These are phyloP conservation scores for Epizoanthus rinbou DNA, from an alignment of 92 coral and sea anemone genomes.

Conservation along the genomic window DNA sequence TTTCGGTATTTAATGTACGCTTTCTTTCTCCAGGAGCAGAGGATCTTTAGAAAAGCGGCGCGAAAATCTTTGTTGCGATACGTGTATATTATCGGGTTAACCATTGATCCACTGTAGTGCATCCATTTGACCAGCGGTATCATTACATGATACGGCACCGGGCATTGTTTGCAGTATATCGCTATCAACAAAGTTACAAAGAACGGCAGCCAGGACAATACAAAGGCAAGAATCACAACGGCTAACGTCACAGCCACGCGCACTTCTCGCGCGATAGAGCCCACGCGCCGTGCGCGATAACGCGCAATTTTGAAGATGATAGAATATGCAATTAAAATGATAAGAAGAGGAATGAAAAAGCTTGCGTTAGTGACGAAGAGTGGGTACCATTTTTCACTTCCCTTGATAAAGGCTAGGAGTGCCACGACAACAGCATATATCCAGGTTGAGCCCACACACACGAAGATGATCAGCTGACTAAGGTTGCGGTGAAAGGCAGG, in stretches of 20 bases:
- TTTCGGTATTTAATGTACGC: background rate
- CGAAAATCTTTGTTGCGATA: slow-evolving; percentile 82
- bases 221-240: slow-evolving; percentile 87
- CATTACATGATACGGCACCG: slow-evolving; percentile 49
- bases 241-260: slow-evolving; percentile 93
- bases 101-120: slow-evolving; percentile 94
- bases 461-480: slow-evolving; percentile 57
- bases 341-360: slow-evolving; percentile 77
- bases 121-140: slow-evolving; percentile 83
- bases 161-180: slow-evolving; percentile 53
- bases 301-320: slow-evolving; percentile 84
- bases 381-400: slow-evolving; percentile 69
- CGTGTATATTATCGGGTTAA: slow-evolving; percentile 90
- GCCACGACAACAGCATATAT: slow-evolving; percentile 69
- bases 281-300: slow-evolving; percentile 73
- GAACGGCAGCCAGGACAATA: slow-evolving; percentile 88
- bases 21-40: slow-evolving; percentile 53
- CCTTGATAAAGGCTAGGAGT: slow-evolving; percentile 53
- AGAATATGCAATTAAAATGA: slow-evolving; percentile 78
- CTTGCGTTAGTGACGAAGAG: slow-evolving; percentile 71
- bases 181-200: slow-evolving; percentile 62
- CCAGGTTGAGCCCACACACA: slow-evolving; percentile 80
- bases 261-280: slow-evolving; percentile 82
- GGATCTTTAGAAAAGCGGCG: slow-evolving; percentile 66
- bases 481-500: slow-evolving; percentile 93